These are phyloP conservation scores for Centropyge bicolor DNA, from an alignment of 2,797 vertebrate species.

Conservation along the genomic window DNA sequence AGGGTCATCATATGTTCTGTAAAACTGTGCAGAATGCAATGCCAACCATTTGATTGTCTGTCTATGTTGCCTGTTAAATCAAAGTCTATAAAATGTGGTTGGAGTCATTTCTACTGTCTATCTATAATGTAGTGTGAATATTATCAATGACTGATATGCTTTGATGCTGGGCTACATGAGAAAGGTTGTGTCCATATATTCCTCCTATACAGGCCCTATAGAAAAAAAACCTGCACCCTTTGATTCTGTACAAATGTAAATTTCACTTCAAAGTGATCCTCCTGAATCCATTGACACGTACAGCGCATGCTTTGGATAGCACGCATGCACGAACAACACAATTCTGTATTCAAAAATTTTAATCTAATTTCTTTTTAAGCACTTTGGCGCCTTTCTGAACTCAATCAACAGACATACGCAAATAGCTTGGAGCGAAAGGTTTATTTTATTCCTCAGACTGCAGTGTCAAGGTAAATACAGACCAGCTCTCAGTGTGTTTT, in stretches of 20 bases:
- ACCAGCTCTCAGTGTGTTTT: constrained; percentile 53
- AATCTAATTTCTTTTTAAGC: constrained; percentile 29
- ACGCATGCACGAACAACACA: neutral
- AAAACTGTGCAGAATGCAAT: neutral
- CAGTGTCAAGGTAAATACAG: constrained; percentile 76
- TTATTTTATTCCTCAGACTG: constrained; percentile 67
- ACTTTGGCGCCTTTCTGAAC: constrained; percentile 24
- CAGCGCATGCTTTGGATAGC: neutral
- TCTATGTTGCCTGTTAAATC: neutral
- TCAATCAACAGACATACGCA: constrained; percentile 60
- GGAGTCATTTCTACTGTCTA: neutral
- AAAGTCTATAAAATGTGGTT: neutral
- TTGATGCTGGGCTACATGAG: constrained; percentile 1
- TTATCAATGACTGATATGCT: neutral
- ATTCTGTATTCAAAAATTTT: constrained; percentile 30
- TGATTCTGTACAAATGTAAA: constrained; percentile 5
- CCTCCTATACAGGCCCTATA: neutral
- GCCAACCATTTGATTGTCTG: neutral
- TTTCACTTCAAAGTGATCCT: constrained; percentile 18
- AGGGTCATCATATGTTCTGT: no score
- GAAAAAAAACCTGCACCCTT: neutral
- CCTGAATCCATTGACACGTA: constrained; percentile 11
- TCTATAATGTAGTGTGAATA: neutral
- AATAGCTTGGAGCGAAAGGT: constrained; percentile 51
- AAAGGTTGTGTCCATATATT: constrained; percentile 33